Conservation (phyloP, 2,888 invertebrate genomes). For the Pelosia muscerda region DNA sequence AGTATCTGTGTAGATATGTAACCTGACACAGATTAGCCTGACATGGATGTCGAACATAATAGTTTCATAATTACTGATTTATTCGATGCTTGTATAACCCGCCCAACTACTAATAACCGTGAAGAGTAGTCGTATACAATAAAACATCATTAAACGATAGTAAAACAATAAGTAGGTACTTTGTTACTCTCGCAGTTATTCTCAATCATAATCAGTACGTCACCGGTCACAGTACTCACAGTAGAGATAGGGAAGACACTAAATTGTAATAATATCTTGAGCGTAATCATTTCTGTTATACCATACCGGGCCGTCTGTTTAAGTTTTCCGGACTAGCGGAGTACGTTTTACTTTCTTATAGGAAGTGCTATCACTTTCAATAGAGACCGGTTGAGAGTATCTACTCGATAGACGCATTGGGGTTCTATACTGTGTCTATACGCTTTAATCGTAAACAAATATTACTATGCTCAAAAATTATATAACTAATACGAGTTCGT, state of each 20-base stretch:
- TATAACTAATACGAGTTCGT: not conserved
- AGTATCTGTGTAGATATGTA: not conserved
- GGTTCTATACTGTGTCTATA: conserved; percentile 33
- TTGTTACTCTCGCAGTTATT: conserved; percentile 52
- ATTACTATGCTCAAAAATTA: conserved; percentile 7
- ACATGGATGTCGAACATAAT: conserved; percentile 27
- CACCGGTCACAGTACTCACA: conserved; percentile 23
- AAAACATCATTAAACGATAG: conserved; percentile 61
- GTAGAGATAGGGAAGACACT: conserved; percentile 38
- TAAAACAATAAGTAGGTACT: conserved; percentile 54
- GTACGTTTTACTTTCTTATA: conserved; percentile 85
- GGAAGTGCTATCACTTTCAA: conserved; percentile 86
- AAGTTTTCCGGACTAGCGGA: conserved; percentile 75
- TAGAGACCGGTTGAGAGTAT: conserved; percentile 78
- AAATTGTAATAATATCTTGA: conserved; percentile 34
- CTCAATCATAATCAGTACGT: conserved; percentile 47
- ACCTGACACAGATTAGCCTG: not conserved
- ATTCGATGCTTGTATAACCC: conserved; percentile 61
- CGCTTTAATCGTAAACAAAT: conserved; percentile 27
- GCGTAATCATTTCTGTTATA: conserved; percentile 52
- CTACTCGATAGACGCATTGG: conserved; percentile 60
- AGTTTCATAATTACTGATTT: conserved; percentile 57
- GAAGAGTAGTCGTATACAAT: conserved; percentile 58
- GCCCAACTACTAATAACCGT: conserved; percentile 54
- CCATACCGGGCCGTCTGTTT: conserved; percentile 54